Evolutionary conservation across 30 jellyfish, hydroid and myxozoan genomes (phyloP).

Genomic region (Pelagia noctiluca): DNA sequence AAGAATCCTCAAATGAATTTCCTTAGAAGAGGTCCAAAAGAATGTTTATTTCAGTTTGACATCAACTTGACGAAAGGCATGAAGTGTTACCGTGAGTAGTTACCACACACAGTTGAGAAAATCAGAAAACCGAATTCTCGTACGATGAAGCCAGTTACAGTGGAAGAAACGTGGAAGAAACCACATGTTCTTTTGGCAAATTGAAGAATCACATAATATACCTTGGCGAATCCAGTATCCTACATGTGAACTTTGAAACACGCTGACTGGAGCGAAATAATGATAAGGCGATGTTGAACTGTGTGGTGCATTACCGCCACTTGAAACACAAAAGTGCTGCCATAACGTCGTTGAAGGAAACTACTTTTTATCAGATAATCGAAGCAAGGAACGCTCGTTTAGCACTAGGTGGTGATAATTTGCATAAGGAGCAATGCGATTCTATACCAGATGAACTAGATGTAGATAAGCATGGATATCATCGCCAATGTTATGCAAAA

Average conservation of each 20-base stretch:
- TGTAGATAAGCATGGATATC: constrained; percentile 19
- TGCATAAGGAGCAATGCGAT: constrained; percentile 4
- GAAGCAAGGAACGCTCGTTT: constrained; percentile 9
- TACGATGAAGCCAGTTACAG: neutral
- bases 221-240: neutral
- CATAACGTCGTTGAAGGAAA: constrained; percentile 10
- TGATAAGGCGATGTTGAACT: neutral
- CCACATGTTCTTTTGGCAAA: too few species aligned
- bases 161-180: neutral
- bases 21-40: too few species aligned
- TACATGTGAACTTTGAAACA: neutral
- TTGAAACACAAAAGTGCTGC: neutral
- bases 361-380: constrained; percentile 24
- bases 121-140: neutral
- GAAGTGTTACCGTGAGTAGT: too few species aligned
- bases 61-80: neutral
- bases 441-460: constrained; percentile 8
- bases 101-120: neutral
- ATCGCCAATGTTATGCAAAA: constrained; percentile 15
- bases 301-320: neutral
- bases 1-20: neutral
- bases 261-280: neutral
- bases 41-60: too few species aligned
- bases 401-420: constrained; percentile 1
- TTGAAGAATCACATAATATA: neutral